phyloP scores from a whole-genome alignment of 2,113 vertebrate species.

The Chaetura pelagica region DNA sequence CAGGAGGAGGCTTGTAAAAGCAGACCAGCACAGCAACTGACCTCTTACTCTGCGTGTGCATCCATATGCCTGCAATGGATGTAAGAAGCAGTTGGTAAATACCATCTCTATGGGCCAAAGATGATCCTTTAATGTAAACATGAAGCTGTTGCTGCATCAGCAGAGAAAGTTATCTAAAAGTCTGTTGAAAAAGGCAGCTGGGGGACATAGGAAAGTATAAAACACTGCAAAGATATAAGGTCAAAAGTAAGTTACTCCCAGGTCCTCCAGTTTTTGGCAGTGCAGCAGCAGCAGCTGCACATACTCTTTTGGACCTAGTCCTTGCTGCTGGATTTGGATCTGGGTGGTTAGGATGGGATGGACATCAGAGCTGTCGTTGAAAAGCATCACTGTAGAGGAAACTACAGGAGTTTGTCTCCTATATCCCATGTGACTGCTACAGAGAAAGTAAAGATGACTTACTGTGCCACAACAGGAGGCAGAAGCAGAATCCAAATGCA shows the following conservation, averaged over 20 bases:
- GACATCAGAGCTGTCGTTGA: not conserved
- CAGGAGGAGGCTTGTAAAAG: not conserved
- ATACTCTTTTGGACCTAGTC: not conserved
- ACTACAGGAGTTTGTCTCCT: not conserved
- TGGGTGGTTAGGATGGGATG: not conserved
- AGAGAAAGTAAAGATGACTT: not conserved
- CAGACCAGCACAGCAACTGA: not conserved
- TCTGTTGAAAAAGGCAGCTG: not conserved
- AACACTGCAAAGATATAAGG: not conserved
- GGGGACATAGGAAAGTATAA: not conserved
- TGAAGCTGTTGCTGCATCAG: not conserved
- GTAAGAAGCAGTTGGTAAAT: not conserved
- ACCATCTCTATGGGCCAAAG: not conserved
- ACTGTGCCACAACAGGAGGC: not conserved
- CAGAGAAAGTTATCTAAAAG: not conserved
- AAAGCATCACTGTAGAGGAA: not conserved
- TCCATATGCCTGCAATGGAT: fast-evolving
- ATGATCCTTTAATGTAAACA: not conserved
- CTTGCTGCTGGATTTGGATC: not conserved
- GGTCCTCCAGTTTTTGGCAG: not conserved
- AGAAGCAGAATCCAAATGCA: not conserved
- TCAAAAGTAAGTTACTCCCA: not conserved
- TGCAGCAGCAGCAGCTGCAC: not conserved
- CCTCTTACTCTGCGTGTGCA: not conserved
- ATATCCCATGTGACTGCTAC: not conserved